Base-by-base conservation (phyloP, 2,797 vertebrate species). In the Sibirionetta formosa region DNA sequence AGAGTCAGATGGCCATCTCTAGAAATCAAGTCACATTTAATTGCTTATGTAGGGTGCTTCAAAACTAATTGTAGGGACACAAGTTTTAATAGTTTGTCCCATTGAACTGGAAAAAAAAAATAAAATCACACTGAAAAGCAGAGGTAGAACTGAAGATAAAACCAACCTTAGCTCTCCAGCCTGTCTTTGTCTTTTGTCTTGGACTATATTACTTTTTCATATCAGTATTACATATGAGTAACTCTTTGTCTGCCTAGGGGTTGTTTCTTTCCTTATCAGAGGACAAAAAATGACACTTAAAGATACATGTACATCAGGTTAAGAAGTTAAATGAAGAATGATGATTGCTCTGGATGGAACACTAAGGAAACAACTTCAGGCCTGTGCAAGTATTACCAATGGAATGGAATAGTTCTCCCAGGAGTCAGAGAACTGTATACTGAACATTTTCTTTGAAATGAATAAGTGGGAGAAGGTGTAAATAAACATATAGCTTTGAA, bases 151-250 rank as follows among this genome's bases (percentile, higher is more conserved):
- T 19, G 54, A 86, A 50, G 29, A 48, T 42, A 64, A 82, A 83
- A 2, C 7, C 12, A 86, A 19, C 4, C 15, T 84, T 46, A 54
- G 1, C 11, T 31, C 63, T 61, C 54, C 65, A 38, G 31, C 8
- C 7, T 9, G n/a, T 0, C 53, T 31, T 56, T 14, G 53, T 38
- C 36, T 38, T 38, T 38, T 29, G 1, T 44, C 18, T 58, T 40
- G 27, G 35, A 46, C 50, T 65, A 8, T 33, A 31, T 22, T 68
- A 2, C 9, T 61, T 57, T 20, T 90, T 54, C 57, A 5, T 14
- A 31, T 27, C 40, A 58, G 0, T 22, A 5, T 10, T 38, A 33
- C 12, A 20, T n/a, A 6, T 20, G 19, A 60, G 18, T 0, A 7
- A 36, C 7, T 33, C 71, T 36, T 66, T 60, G 42, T 36, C 31